phyloP scores from a whole-genome alignment of 2,888 invertebrate species.

The Chaitophorus viminalis region DNA sequence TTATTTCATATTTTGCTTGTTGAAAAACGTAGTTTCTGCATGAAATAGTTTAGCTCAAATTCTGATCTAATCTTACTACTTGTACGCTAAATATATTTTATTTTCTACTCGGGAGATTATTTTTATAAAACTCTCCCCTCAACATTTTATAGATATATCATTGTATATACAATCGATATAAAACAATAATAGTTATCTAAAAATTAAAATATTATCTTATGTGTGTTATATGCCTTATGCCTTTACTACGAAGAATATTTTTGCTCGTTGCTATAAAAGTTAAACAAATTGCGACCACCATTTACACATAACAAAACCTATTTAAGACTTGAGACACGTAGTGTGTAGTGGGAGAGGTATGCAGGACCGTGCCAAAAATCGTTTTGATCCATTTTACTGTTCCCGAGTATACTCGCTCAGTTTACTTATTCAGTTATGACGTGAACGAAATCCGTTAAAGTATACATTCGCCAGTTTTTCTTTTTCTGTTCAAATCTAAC shows the following conservation, averaged over 20 bases:
- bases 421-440: conserved; percentile 49
- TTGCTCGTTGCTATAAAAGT: conserved; percentile 19
- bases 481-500: conserved; percentile 17
- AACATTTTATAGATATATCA: too few species aligned
- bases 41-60: too few species aligned
- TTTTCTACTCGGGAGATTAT: too few species aligned
- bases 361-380: conserved; percentile 22
- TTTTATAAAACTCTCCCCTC: too few species aligned
- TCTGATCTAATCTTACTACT: too few species aligned
- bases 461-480: conserved; percentile 8
- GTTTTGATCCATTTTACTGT: conserved; percentile 51
- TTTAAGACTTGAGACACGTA: conserved; percentile 27
- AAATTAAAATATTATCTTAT: too few species aligned
- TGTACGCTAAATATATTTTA: too few species aligned
- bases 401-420: conserved; percentile 37
- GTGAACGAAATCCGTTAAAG: conserved; percentile 49
- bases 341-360: conserved; percentile 37
- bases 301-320: conserved; percentile 31
- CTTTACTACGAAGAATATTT: conserved; percentile 9
- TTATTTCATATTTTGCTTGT: too few species aligned
- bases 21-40: too few species aligned
- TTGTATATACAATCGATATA: too few species aligned
- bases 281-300: background rate
- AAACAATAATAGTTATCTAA: too few species aligned
- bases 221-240: background rate